Conservation (phyloP, 2,888 invertebrate species). For the Lottia gigantea region DNA sequence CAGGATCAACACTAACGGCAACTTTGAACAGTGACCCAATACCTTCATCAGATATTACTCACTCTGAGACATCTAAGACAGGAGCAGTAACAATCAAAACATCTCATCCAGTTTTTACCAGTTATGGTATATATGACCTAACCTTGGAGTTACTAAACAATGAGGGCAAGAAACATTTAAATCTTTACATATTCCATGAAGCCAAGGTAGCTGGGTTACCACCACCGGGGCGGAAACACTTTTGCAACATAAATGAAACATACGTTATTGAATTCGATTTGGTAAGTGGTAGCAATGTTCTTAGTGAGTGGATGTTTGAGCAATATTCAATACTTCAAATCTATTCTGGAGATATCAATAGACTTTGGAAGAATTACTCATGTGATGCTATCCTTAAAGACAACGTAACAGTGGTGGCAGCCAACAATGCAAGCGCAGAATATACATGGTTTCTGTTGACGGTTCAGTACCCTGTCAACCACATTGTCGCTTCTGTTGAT, state of each 20-base stretch:
- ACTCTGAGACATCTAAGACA: background rate
- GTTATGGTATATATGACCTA: constrained; percentile 15
- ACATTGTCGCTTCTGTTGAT: background rate
- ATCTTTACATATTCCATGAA: constrained; percentile 14
- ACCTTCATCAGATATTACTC: background rate
- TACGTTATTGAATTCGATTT: background rate
- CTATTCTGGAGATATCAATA: constrained; percentile 11
- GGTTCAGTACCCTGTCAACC: constrained; percentile 15
- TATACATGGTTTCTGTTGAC: constrained; percentile 14
- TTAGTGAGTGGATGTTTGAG: constrained; percentile 19
- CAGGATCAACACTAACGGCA: background rate
- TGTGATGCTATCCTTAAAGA: background rate
- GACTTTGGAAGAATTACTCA: constrained; percentile 1
- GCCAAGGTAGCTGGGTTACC: constrained; percentile 8
- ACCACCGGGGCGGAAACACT: background rate
- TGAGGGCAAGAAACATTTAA: background rate
- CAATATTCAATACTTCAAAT: constrained; percentile 8
- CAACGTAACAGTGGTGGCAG: constrained; percentile 16
- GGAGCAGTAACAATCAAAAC: background rate
- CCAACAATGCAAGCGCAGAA: constrained; percentile 13
- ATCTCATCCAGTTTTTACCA: background rate
- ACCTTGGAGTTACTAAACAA: background rate
- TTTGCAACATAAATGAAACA: constrained; percentile 13
- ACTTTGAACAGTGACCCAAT: background rate
- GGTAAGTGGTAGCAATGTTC: constrained; percentile 10